These are phyloP conservation scores for Oncorhynchus nerka DNA, from an alignment of 2,113 vertebrate genomes.

Conservation along the genomic window DNA sequence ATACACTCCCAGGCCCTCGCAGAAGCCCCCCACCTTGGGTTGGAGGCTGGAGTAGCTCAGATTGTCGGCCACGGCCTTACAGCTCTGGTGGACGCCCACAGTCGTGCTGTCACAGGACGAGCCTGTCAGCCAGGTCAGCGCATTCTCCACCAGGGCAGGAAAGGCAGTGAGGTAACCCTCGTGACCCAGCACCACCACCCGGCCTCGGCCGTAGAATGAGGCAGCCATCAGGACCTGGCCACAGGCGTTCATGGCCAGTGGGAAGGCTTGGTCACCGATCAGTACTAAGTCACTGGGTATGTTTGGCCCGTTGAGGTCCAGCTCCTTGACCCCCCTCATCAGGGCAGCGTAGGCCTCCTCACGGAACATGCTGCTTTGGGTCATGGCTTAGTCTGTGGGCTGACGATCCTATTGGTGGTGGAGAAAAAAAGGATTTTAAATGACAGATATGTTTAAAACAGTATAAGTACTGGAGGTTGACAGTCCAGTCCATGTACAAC, in stretches of 20 bases:
- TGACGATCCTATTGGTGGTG: not conserved
- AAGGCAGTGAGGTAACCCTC: conserved; percentile 76
- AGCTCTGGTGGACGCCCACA: conserved; percentile 69
- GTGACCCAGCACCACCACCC: conserved; percentile 82
- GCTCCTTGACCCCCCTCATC: conserved; percentile 56
- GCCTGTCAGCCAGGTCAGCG: conserved; percentile 80
- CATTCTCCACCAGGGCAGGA: conserved; percentile 78
- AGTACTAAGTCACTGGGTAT: conserved; percentile 67
- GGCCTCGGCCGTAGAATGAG: conserved; percentile 76
- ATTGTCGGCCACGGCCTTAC: conserved; percentile 67
- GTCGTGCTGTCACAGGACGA: conserved; percentile 44
- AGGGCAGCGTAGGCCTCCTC: conserved; percentile 58
- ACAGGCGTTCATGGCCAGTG: conserved; percentile 69
- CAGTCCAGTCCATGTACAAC: not conserved
- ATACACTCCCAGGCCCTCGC: conserved; percentile 62
- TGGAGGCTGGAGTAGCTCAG: conserved; percentile 54
- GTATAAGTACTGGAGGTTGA: not conserved
- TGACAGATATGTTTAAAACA: not conserved
- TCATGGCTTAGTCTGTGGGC: conserved; percentile 1
- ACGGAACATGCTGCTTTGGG: conserved; percentile 33
- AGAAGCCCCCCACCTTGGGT: conserved; percentile 52
- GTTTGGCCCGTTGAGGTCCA: conserved; percentile 53
- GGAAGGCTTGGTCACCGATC: conserved; percentile 69
- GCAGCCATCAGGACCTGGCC: conserved; percentile 75
- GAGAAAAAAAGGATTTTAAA: not conserved